Percentiles rank a stretch among this genome's conserved stretches.
Conservation (phyloP, 2,113 vertebrate genomes). For the Thryonomys swinderianus region DNA sequence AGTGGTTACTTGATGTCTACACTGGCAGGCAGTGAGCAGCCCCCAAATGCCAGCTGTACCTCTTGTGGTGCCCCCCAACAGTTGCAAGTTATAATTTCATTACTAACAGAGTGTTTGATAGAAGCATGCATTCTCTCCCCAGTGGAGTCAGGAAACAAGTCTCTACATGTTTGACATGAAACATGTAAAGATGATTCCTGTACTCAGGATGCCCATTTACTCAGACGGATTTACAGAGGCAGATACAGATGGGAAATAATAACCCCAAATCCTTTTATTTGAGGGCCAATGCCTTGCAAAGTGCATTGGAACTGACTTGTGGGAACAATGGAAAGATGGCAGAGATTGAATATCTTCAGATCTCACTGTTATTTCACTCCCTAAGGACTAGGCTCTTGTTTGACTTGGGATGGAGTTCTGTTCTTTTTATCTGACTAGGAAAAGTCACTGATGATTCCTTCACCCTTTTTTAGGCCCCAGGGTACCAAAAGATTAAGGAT, state of each 20-base stretch:
- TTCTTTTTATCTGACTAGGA: neutral
- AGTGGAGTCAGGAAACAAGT: neutral
- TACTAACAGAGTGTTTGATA: neutral
- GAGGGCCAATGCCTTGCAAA: slow-evolving; percentile 34
- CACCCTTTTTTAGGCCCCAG: neutral
- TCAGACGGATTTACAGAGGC: slow-evolving; percentile 18
- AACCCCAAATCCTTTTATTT: slow-evolving; percentile 53
- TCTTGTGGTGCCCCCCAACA: neutral
- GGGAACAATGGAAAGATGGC: neutral
- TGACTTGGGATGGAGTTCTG: neutral
- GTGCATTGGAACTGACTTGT: neutral
- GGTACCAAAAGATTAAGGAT: slow-evolving; percentile 19
- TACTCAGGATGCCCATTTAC: neutral
- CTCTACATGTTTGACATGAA: slow-evolving; percentile 30
- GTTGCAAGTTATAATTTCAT: slow-evolving; percentile 3
- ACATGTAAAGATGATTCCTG: neutral
- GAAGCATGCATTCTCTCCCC: neutral
- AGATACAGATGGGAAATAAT: slow-evolving; percentile 16
- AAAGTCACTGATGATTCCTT: neutral
- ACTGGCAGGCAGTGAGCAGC: neutral
- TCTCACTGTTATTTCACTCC: neutral
- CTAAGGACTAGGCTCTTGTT: neutral
- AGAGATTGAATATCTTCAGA: neutral
- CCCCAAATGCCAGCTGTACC: neutral
- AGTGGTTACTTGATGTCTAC: accelerated